Evolutionary conservation across 2,888 invertebrate species (phyloP).

Genomic region (Dione vanillae): DNA sequence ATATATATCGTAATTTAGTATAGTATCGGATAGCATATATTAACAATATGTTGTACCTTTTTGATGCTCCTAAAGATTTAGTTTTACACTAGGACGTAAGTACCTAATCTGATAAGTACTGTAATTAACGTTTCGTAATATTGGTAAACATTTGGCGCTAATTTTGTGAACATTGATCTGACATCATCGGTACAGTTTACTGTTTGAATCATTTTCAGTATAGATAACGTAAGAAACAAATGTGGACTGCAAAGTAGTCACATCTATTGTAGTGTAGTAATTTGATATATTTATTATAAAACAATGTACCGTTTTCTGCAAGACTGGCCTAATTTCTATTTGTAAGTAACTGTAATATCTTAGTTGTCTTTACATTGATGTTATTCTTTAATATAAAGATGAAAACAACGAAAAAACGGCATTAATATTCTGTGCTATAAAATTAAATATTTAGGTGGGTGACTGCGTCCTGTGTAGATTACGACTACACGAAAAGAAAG

Average conservation of each 20-base stretch:
- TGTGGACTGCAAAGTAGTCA: slow-evolving; percentile 52
- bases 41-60: neutral
- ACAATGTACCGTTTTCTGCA: slow-evolving; percentile 56
- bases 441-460: too few species aligned
- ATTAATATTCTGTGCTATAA: neutral
- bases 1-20: too few species aligned
- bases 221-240: slow-evolving; percentile 58
- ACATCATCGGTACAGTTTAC: slow-evolving; percentile 69
- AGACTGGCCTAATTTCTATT: slow-evolving; percentile 54
- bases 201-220: slow-evolving; percentile 64
- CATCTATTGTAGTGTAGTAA: slow-evolving; percentile 17
- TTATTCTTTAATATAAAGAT: neutral
- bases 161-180: slow-evolving; percentile 66
- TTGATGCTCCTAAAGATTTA: neutral
- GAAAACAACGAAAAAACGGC: neutral
- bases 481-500: too few species aligned
- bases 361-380: neutral
- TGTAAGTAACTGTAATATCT: slow-evolving; percentile 54
- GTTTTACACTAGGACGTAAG: slow-evolving; percentile 21
- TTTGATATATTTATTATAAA: slow-evolving; percentile 19
- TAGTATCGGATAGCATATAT: too few species aligned
- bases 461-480: too few species aligned
- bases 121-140: slow-evolving; percentile 42
- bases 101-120: slow-evolving; percentile 26
- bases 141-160: slow-evolving; percentile 59